Base-by-base conservation (phyloP, 2,797 vertebrate genomes). In the Lepidocolaptes lacrymiger region DNA sequence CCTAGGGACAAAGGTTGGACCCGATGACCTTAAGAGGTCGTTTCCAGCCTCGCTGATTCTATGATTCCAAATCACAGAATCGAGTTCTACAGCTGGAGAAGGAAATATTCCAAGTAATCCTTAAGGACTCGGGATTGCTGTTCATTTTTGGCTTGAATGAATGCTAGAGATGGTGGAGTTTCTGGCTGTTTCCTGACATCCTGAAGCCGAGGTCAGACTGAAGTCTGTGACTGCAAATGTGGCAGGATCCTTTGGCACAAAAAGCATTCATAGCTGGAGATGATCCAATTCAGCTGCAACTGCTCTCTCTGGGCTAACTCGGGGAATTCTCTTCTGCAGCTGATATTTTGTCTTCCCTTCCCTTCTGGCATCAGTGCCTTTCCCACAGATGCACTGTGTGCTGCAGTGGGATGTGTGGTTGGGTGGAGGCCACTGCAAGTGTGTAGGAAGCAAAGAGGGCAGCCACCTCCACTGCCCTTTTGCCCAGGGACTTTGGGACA, bases 301-400 rank as follows among this genome's bases (percentile, higher is more conserved):
- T 87, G 64, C 81, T 64, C 30, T 43, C 68, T 75, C 75, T 24
- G n/a, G 0, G 52, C 46, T 75, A 49, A 64, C 55, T 44, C 4
- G 0, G 36, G 68, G 76, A 78, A 66, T 92, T 95, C 59, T 91
- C 58, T 81, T 81, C 62, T 2, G 0, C 91, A 85, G 66, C 72
- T 76, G 94, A 86, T 92, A 41, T 39, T 95, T 84, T 92, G 82
- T 32, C 73, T 91, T 91, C 91, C 71, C 2, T 74, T 79, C 77
- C 61, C 56, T 77, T 28, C 85, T 94, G 91, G 89, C 95, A 86
- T 12, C 26, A 0, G 15, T 69, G 94, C 82, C 88, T 94, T 95
- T 94, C 92, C 92, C 93, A 92, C 79, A 91, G 62, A 83, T 52
- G 39, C 28, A 11, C 78, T 64, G 64, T 43, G 73, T 22, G 69